These are phyloP conservation scores for Linnaemya tessellans DNA, from an alignment of 2,888 invertebrate genomes.

Conservation along the genomic window DNA sequence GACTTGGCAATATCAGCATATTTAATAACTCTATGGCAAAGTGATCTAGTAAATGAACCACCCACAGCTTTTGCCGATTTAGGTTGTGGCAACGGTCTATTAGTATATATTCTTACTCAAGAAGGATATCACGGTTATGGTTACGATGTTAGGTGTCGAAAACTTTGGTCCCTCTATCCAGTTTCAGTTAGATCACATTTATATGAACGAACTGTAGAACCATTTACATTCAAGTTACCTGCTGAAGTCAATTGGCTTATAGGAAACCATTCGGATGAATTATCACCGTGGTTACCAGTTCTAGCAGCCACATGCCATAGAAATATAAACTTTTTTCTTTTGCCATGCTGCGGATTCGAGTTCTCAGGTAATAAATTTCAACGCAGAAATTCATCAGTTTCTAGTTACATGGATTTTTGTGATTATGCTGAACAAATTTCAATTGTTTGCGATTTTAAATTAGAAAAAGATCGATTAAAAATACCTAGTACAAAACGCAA, in stretches of 20 bases:
- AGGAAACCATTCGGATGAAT: slow-evolving; percentile 99
- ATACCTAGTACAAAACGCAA: slow-evolving; percentile 98
- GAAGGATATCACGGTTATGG: slow-evolving; percentile 94
- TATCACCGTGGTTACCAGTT: slow-evolving; percentile 99
- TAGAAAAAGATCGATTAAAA: slow-evolving; percentile 91
- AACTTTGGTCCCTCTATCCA: slow-evolving; percentile 94
- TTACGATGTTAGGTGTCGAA: slow-evolving; percentile 92
- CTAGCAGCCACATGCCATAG: slow-evolving; percentile 92
- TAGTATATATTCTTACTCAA: slow-evolving; percentile 92
- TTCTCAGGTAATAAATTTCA: slow-evolving; percentile 94
- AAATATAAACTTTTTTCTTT: slow-evolving; percentile 91
- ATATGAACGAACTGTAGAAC: slow-evolving; percentile 84
- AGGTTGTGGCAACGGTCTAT: slow-evolving; percentile 98
- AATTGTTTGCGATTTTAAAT: slow-evolving; percentile 89
- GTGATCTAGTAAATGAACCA: slow-evolving; percentile 83
- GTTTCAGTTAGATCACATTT: slow-evolving; percentile 86
- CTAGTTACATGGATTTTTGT: slow-evolving; percentile 91
- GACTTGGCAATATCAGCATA: slow-evolving; percentile 97
- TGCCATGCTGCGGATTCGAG: slow-evolving; percentile 98
- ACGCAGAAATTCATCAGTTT: slow-evolving; percentile 87
- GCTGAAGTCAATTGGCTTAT: slow-evolving; percentile 95
- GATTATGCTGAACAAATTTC: slow-evolving; percentile 87
- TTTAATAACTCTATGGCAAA: slow-evolving; percentile 91
- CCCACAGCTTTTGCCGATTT: slow-evolving; percentile 93
- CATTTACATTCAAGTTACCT: slow-evolving; percentile 83